phyloP scores from a whole-genome alignment of 2,797 vertebrate species.

The Poeciliopsis infans region DNA sequence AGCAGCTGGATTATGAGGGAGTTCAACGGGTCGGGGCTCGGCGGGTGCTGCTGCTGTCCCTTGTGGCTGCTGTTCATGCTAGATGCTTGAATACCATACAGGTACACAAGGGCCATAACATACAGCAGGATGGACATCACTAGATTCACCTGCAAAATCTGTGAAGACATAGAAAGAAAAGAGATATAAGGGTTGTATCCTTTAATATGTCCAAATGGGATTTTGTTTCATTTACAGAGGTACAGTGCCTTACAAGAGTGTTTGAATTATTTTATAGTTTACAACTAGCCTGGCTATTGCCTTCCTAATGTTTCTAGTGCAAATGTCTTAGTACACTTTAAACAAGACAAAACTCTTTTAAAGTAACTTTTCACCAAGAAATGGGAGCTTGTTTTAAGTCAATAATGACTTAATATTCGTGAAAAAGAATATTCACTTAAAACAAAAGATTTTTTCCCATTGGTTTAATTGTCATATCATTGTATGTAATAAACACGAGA shows the following conservation, averaged over 20 bases:
- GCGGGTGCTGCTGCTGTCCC: constrained; percentile 73
- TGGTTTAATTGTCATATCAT: no score
- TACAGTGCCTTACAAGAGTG: not conserved
- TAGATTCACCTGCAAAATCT: constrained; percentile 99
- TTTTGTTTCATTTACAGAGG: not conserved
- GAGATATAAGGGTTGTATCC: not conserved
- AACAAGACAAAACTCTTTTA: no score
- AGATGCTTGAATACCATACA: constrained; percentile 95
- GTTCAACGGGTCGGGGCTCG: constrained; percentile 92
- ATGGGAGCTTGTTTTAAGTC: no score
- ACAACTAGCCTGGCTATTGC: not conserved
- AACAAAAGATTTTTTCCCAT: no score
- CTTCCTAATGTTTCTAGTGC: no score
- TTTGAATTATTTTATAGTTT: not conserved
- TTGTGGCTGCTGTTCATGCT: constrained; percentile 85
- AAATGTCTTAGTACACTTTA: no score
- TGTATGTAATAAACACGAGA: no score
- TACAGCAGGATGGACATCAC: constrained; percentile 99
- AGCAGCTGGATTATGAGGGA: constrained; percentile 96
- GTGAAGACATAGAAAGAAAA: constrained; percentile 64
- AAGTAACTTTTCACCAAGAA: no score
- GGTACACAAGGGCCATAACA: constrained; percentile 97
- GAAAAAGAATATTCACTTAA: no score
- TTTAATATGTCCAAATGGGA: not conserved
- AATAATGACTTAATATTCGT: no score